Conservation (phyloP, 2,888 invertebrate species). For the Diarsia dahlii region DNA sequence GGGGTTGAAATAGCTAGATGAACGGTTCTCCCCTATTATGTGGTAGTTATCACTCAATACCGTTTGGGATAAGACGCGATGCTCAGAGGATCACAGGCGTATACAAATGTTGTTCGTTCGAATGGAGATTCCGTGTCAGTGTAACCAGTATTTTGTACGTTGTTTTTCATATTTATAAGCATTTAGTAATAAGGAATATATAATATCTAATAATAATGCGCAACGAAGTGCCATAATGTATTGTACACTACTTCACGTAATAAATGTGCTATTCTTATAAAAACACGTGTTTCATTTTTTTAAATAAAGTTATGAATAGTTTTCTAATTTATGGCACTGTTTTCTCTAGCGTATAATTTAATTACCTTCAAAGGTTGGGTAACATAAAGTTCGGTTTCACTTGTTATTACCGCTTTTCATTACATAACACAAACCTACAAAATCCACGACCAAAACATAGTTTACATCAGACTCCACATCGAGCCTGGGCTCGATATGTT, state of each 20-base stretch:
- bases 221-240: slow-evolving; percentile 86
- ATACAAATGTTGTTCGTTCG: slow-evolving; percentile 51
- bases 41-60: slow-evolving; percentile 19
- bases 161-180: slow-evolving; percentile 76
- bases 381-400: background rate
- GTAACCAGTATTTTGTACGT: slow-evolving; percentile 83
- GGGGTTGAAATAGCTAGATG: background rate
- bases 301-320: background rate
- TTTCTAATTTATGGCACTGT: background rate
- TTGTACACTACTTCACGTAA: slow-evolving; percentile 78
- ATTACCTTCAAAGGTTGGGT: slow-evolving; percentile 3
- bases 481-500: too few relatives aligned
- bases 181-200: slow-evolving; percentile 61
- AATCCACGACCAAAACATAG: background rate
- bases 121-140: slow-evolving; percentile 68
- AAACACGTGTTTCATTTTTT: background rate
- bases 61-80: slow-evolving; percentile 7
- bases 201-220: slow-evolving; percentile 69
- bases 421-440: background rate
- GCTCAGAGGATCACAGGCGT: slow-evolving; percentile 35
- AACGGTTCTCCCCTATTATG: slow-evolving; percentile 3
- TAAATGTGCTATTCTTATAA: slow-evolving; percentile 74
- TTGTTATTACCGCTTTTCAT: background rate
- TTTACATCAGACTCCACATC: background rate
- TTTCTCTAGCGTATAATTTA: background rate